Conservation (phyloP, 2,888 invertebrate genomes). For the Phrixothrix hirtus region DNA sequence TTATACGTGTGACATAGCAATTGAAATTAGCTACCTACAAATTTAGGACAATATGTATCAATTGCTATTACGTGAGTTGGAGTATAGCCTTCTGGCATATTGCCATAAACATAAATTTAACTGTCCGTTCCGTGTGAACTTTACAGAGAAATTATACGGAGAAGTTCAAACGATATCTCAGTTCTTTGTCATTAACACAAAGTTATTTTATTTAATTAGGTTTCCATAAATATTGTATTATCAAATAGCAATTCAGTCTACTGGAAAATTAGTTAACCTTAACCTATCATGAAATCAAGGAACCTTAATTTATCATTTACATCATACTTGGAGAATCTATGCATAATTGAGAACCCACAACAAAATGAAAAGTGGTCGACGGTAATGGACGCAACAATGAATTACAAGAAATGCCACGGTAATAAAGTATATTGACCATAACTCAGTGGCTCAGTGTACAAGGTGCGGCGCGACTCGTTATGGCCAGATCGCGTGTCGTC, state of each 20-base stretch:
- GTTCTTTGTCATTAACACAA: too few relatives aligned
- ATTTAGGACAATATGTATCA: neutral
- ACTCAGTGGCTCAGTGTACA: constrained; percentile 40
- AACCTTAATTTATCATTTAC: constrained; percentile 24
- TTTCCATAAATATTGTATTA: neutral
- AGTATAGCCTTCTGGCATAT: neutral
- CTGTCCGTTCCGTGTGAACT: neutral
- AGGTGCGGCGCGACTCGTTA: constrained; percentile 43
- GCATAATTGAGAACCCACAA: constrained; percentile 27
- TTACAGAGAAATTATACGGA: neutral
- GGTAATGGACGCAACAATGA: constrained; percentile 45
- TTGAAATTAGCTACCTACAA: neutral
- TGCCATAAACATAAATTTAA: neutral
- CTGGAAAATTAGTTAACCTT: constrained; percentile 16
- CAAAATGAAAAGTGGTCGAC: constrained; percentile 38
- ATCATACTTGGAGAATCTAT: constrained; percentile 18
- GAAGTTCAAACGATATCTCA: neutral
- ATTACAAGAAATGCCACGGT: constrained; percentile 43
- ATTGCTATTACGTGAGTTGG: neutral
- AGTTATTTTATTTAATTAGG: too few relatives aligned
- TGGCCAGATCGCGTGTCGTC: constrained; percentile 42
- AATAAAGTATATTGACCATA: constrained; percentile 46
- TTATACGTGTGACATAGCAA: neutral
- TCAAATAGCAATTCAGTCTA: constrained; percentile 2
- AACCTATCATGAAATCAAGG: constrained; percentile 27